Evolutionary conservation across 2,888 invertebrate species (phyloP).

Genomic region (Nomada lathburiana): DNA sequence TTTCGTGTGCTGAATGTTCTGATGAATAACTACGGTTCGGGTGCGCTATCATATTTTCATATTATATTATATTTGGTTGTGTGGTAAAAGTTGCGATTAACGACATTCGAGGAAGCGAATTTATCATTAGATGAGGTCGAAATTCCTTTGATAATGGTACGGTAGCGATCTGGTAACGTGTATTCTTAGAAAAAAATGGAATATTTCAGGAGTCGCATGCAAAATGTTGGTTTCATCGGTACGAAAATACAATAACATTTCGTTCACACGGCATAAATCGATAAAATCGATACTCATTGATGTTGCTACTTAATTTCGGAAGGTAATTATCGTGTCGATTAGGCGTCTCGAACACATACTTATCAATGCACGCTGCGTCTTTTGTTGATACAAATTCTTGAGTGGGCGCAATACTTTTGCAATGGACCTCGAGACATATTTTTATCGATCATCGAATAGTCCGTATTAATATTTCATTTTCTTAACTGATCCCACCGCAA

Average conservation of each 20-base stretch:
- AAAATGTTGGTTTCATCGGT: background rate
- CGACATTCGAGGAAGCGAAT: background rate
- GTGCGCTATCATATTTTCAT: too few species aligned
- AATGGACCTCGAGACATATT: background rate
- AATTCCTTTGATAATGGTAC: background rate
- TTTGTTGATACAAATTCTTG: background rate
- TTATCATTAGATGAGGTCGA: background rate
- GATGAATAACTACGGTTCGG: too few species aligned
- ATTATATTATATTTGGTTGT: too few species aligned
- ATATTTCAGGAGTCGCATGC: background rate
- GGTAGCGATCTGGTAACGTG: background rate
- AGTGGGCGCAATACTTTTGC: background rate
- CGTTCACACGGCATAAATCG: background rate
- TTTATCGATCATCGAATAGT: too few species aligned
- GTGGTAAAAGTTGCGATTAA: background rate
- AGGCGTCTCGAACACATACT: background rate
- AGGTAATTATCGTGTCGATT: background rate
- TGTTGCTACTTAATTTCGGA: conserved; percentile 2
- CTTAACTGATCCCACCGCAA: background rate
- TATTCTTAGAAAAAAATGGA: too few species aligned
- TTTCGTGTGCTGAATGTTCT: too few species aligned
- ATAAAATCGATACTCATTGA: conserved; percentile 11
- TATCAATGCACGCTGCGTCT: background rate
- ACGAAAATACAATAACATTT: background rate
- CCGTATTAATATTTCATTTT: too few species aligned